Percentiles rank a stretch among this genome's conserved stretches.
Evolutionary conservation across 2,888 invertebrate genomes (phyloP).

Genomic region (Sminthurides aquaticus): DNA sequence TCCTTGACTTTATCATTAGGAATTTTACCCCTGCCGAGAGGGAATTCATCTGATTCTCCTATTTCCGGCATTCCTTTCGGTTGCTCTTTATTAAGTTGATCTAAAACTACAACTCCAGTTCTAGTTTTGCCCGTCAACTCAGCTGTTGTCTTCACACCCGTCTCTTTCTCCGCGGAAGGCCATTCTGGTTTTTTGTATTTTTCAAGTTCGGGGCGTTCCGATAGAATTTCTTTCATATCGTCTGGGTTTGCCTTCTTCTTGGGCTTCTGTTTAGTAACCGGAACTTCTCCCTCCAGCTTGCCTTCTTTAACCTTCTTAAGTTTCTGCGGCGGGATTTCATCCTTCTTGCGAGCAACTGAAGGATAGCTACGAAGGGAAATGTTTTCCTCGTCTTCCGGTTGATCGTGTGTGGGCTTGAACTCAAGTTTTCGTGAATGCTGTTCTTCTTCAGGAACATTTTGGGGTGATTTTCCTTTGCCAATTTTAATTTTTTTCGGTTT

Average conservation of each 20-base stretch:
- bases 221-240: conserved; percentile 44
- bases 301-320: conserved; percentile 28
- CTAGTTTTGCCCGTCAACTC: neutral
- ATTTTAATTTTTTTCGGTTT: conserved; percentile 46
- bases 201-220: conserved; percentile 14
- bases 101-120: neutral
- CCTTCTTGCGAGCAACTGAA: conserved; percentile 35
- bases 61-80: neutral
- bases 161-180: conserved; percentile 45
- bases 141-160: conserved; percentile 9
- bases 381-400: conserved; percentile 42
- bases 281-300: conserved; percentile 41
- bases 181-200: conserved; percentile 17
- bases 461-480: conserved; percentile 44
- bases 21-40: conserved; percentile 20
- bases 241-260: conserved; percentile 46
- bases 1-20: conserved; percentile 13
- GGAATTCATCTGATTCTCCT: conserved; percentile 1
- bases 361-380: too few relatives aligned
- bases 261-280: conserved; percentile 21
- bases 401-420: too few relatives aligned
- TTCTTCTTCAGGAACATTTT: conserved; percentile 12
- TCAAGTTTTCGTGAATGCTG: conserved; percentile 38
- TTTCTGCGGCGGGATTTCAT: neutral
- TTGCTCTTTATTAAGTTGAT: neutral